Percentiles rank a stretch among this genome's conserved stretches.
Conservation (phyloP, 2,797 vertebrate genomes). For the Chiropotes sagulatus region DNA sequence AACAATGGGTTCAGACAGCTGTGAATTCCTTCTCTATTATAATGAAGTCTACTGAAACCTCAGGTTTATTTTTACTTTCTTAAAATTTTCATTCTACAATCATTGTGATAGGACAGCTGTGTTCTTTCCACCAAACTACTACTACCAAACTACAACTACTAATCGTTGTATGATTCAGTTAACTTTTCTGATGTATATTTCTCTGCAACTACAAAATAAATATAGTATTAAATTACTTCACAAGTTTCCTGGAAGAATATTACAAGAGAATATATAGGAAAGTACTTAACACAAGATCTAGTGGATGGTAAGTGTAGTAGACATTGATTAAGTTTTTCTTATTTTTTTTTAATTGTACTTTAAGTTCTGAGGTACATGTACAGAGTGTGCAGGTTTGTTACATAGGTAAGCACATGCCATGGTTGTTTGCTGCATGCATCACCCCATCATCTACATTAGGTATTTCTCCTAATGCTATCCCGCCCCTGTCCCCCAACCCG, state of each 20-base stretch:
- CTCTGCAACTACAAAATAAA: background rate
- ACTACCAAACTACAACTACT: background rate
- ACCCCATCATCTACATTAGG: no score
- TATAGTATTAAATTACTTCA: background rate
- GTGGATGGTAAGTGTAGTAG: background rate
- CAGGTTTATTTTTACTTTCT: background rate
- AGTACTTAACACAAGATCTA: background rate
- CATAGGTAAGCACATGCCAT: no score
- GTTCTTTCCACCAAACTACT: background rate
- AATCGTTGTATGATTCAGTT: background rate
- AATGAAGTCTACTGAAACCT: background rate
- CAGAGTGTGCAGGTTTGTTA: no score
- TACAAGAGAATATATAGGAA: background rate
- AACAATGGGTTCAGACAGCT: background rate
- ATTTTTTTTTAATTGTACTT: no score
- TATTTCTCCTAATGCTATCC: no score
- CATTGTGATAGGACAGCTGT: background rate
- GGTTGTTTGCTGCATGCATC: no score
- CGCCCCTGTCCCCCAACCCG: no score
- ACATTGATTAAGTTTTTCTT: background rate
- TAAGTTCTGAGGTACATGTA: no score
- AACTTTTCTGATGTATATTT: constrained; percentile 35
- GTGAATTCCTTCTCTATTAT: background rate
- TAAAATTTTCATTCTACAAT: background rate
- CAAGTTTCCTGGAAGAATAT: background rate